Base-by-base conservation (phyloP, 2,113 vertebrate genomes). In the Rana temporaria region DNA sequence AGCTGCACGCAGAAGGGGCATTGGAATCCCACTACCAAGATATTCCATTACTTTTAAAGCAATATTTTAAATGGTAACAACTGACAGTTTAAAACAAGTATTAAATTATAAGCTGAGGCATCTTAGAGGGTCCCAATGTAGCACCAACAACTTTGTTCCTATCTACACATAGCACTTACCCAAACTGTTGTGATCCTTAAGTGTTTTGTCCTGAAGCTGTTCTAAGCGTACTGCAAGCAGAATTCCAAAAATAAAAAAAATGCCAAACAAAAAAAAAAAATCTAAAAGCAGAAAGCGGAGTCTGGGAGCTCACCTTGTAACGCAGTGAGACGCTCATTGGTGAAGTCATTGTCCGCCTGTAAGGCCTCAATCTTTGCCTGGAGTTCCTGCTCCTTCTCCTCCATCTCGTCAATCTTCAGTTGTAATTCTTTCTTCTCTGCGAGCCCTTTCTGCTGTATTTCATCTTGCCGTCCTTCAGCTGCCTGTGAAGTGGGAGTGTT, bases 311-410 rank as follows among this genome's bases (percentile, higher is more conserved):
- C 92, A 98, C 98, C 98, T 94, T 99, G 97, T 78, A 99, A 93
- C 78, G 98, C 97, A 4, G 95, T 91, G 20, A 99, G 96, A 38
- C 97, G 94, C 90, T 99, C 97, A 30, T 98, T 98, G 85, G 96
- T 99, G 91, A 99, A 99, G 89, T 99, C 98, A 32, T 99, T 99
- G 89, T 99, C 98, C 42, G 98, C 98, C 90, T 99, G 97, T 87
- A 99, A 91, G 87, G 98, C 98, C 85, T 99, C 98, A 75, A 99
- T 97, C 86, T 97, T 96, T 76, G 98, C 98, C 89, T 99, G 98
- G 87, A 99, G 97, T 71, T 96, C 95, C 90, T 98, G 97, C 84
- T 99, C 98, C 89, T 97, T 98, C 89, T 98, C 97, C 92, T 99
- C 98, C 98, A 99, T 98, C 92, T 98, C 98, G 85, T 97, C 96